phyloP scores from a whole-genome alignment of 2,797 vertebrate genomes.

The Cirrhinus mrigala region DNA sequence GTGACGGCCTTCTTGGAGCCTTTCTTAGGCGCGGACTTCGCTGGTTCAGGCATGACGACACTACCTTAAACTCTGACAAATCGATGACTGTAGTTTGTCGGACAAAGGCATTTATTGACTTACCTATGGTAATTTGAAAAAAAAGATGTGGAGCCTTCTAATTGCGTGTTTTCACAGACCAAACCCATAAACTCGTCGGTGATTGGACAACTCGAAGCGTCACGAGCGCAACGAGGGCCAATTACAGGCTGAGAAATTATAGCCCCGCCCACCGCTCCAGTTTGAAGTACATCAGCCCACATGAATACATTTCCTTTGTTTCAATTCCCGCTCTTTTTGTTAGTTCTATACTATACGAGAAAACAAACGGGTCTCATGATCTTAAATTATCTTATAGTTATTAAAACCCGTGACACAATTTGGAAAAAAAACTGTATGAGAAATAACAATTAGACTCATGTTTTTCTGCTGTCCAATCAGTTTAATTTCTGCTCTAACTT shows the following conservation, averaged over 20 bases:
- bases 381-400: no score
- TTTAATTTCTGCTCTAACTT: no score
- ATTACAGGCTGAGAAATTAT: not conserved
- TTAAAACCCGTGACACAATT: no score
- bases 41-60: slow-evolving; percentile 70
- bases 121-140: not conserved
- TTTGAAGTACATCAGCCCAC: not conserved
- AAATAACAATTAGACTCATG: no score
- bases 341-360: no score
- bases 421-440: no score
- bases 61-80: not conserved
- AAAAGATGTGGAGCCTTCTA: not conserved
- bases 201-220: not conserved
- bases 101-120: not conserved
- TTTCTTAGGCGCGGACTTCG: slow-evolving; percentile 75
- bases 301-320: not conserved
- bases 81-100: not conserved
- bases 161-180: not conserved
- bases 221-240: not conserved
- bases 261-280: not conserved
- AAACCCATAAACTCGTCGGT: not conserved
- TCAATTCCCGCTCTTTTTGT: not conserved
- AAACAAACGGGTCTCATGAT: slow-evolving; percentile 54
- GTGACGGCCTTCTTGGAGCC: slow-evolving; percentile 75
- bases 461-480: no score